A percentile compares a stretch with the other conserved stretches of the same genome.
phyloP scores from a whole-genome alignment of 1,140 invertebrate species.

The Plodia interpunctella region DNA sequence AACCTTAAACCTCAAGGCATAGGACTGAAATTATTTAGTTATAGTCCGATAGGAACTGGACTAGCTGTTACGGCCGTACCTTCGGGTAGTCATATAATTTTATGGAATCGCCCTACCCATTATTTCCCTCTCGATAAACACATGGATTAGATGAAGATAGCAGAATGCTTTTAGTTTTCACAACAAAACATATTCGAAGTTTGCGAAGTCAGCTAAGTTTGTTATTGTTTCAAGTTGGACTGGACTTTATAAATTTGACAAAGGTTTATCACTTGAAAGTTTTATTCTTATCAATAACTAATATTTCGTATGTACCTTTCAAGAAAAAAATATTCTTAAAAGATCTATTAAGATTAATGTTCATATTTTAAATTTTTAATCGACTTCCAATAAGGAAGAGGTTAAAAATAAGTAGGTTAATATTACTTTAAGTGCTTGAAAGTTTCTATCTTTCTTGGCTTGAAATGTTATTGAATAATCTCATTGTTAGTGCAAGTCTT shows the following conservation, averaged over 20 bases:
- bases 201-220: not conserved
- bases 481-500: no score
- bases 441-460: no score
- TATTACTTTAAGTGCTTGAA: no score
- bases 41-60: not conserved
- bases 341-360: no score
- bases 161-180: constrained; percentile 2
- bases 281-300: no score
- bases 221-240: not conserved
- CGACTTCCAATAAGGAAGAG: no score
- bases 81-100: constrained; percentile 2
- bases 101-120: constrained; percentile 1
- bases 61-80: not conserved
- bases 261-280: not conserved
- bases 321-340: no score
- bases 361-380: no score
- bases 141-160: constrained; percentile 3
- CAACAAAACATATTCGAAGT: constrained; percentile 2
- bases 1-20: not conserved
- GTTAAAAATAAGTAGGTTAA: no score
- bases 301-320: no score
- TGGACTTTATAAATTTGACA: not conserved
- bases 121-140: constrained; percentile 10
- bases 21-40: not conserved
- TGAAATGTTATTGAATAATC: no score